These are phyloP conservation scores for Drosophila testacea DNA, from an alignment of 2,888 invertebrate genomes.

Conservation along the genomic window DNA sequence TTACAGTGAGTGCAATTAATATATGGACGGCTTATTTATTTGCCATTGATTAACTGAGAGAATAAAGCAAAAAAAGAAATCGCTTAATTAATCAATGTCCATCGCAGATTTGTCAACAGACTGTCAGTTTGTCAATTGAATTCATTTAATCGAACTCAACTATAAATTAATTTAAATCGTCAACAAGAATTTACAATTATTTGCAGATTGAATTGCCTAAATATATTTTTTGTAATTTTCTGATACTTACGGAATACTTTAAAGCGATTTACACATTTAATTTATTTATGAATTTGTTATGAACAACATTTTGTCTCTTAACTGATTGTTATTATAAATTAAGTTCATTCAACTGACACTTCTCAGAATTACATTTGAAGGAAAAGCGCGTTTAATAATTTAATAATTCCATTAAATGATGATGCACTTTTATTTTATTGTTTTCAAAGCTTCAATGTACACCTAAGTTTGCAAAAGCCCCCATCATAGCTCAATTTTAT, in stretches of 20 bases:
- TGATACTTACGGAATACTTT: too few relatives aligned
- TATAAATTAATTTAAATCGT: conserved; percentile 3
- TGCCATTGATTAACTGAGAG: not conserved
- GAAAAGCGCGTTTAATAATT: too few relatives aligned
- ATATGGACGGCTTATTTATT: not conserved
- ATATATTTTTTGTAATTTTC: too few relatives aligned
- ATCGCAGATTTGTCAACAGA: conserved; percentile 26
- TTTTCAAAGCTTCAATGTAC: too few relatives aligned
- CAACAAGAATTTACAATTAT: not conserved
- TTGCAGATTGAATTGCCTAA: not conserved
- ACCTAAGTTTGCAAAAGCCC: too few relatives aligned
- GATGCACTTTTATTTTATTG: not conserved
- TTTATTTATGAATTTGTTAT: too few relatives aligned
- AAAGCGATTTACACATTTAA: too few relatives aligned
- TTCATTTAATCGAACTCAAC: not conserved
- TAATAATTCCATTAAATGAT: not conserved
- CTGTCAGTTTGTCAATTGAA: conserved; percentile 25
- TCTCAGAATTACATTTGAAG: too few relatives aligned
- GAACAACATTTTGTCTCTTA: too few relatives aligned
- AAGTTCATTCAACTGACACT: too few relatives aligned
- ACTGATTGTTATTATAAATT: too few relatives aligned
- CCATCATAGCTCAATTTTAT: not conserved
- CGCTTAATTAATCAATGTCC: conserved; percentile 23
- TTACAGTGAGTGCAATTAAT: not conserved
- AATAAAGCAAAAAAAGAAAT: not conserved